Evolutionary conservation across 2,113 vertebrate species (phyloP).

Genomic region (Oryzias curvinotus): DNA sequence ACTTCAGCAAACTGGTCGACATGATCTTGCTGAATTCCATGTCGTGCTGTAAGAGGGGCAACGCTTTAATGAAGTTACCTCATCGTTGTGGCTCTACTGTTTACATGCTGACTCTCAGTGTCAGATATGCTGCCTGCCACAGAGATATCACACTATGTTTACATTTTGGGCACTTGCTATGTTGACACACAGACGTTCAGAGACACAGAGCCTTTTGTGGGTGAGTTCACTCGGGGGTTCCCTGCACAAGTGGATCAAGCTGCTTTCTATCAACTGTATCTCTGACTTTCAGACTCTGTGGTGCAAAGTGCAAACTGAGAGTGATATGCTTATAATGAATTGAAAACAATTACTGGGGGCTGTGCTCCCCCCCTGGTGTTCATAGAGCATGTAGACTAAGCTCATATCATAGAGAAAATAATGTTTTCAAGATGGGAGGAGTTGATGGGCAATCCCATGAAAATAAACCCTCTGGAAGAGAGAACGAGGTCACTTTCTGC

Average conservation of each 20-base stretch:
- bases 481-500: constrained; percentile 17
- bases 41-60: constrained; percentile 83
- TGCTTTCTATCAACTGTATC: constrained; percentile 50
- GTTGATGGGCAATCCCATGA: constrained; percentile 35
- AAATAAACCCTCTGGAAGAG: constrained; percentile 45
- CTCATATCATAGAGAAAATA: constrained; percentile 27
- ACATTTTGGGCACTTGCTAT: constrained; percentile 3
- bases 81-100: constrained; percentile 22
- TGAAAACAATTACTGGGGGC: constrained; percentile 43
- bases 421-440: constrained; percentile 40
- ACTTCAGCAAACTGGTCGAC: constrained; percentile 90
- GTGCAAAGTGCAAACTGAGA: constrained; percentile 35
- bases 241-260: constrained; percentile 48
- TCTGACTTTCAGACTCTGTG: constrained; percentile 25
- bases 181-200: neutral
- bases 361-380: constrained; percentile 26
- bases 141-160: constrained; percentile 1
- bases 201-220: constrained; percentile 17
- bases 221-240: constrained; percentile 37
- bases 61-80: constrained; percentile 13
- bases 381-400: constrained; percentile 9
- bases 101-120: constrained; percentile 27
- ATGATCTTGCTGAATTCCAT: constrained; percentile 94
- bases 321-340: constrained; percentile 46
- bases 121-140: constrained; percentile 16